Evolutionary conservation across 1,140 invertebrate species (phyloP).

Genomic region (Watersipora subatra): DNA sequence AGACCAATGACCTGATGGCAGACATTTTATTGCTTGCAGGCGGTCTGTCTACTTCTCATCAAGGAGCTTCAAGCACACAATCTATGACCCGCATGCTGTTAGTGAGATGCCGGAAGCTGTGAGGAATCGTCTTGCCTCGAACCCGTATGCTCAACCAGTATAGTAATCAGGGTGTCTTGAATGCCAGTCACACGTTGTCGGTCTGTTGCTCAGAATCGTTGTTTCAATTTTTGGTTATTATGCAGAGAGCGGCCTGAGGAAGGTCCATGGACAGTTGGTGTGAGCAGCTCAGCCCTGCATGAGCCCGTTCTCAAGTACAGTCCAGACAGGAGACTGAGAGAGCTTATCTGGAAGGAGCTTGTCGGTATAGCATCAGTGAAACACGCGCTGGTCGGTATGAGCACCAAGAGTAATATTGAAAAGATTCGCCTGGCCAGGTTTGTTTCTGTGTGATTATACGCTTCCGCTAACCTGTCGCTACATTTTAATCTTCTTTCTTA

Average conservation of each 20-base stretch:
- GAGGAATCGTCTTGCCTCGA: not conserved
- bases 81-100: not conserved
- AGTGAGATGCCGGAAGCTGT: not conserved
- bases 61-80: not conserved
- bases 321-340: slow-evolving; percentile 57
- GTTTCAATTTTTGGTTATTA: too few species aligned
- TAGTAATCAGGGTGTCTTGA: too few species aligned
- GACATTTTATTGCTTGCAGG: too few species aligned
- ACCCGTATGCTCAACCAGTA: too few species aligned
- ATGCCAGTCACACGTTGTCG: too few species aligned
- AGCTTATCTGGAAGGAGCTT: slow-evolving; percentile 66
- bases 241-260: slow-evolving; percentile 41
- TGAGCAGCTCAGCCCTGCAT: slow-evolving; percentile 52
- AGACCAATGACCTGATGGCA: too few species aligned
- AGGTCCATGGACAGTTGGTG: slow-evolving; percentile 46
- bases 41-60: slow-evolving; percentile 5
- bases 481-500: too few species aligned
- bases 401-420: slow-evolving; percentile 63
- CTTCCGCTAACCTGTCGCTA: too few species aligned
- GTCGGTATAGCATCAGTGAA: slow-evolving; percentile 52
- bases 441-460: too few species aligned
- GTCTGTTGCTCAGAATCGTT: too few species aligned
- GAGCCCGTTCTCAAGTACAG: slow-evolving; percentile 65
- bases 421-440: slow-evolving; percentile 55
- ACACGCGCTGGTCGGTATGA: slow-evolving; percentile 14